Base-by-base conservation (phyloP, 1,140 invertebrate genomes). In the Colletes latitarsis region DNA sequence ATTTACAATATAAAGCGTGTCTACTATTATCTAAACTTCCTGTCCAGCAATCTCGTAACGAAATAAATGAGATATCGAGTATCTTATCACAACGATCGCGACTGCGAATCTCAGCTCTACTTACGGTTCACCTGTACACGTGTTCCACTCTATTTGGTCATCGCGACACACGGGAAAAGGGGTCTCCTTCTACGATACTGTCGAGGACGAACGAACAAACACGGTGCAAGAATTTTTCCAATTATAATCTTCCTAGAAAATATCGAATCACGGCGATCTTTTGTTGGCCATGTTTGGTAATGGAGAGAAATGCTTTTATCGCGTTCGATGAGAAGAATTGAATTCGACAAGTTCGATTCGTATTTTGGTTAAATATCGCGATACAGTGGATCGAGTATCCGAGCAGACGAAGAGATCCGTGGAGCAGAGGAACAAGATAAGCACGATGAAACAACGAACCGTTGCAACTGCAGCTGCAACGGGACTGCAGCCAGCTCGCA, bases 391-490 rank as follows among this genome's bases (percentile, higher is more conserved):
- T 57, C 53, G 39, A 15, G 15, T 43, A 43, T 71, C 39, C 4
- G 17, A 9, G 17, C 30, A 15, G 15, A 8, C 39, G 15, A 55
- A 71, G 53, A 57, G 53, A 57, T 57, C 8, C 30, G 1, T 4
- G n/a, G 9, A 57, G n/a, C 39, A 55, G 15, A 9, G 39, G 53
- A 71, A 43, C 17, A 43, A 55, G 55, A 43, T 15, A 57, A 21
- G 30, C 39, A 21, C n/a, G 69, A 57, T 43, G 55, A 71, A n/a
- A 53, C 52, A 39, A 71, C 52, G 57, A n/a, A 57, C 53, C 12
- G 53, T 15, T 43, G 69, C 39, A 15, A 30, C 30, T 43, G 69
- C 39, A 15, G 53, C 30, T 19, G 14, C 4, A 60, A 19, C 12
- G 46, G 2, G 21, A 9, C 41, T 17, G 6, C 9, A 60, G 17